Base-by-base conservation (phyloP, 2,113 vertebrate genomes). In the Xiphorhynchus elegans region DNA sequence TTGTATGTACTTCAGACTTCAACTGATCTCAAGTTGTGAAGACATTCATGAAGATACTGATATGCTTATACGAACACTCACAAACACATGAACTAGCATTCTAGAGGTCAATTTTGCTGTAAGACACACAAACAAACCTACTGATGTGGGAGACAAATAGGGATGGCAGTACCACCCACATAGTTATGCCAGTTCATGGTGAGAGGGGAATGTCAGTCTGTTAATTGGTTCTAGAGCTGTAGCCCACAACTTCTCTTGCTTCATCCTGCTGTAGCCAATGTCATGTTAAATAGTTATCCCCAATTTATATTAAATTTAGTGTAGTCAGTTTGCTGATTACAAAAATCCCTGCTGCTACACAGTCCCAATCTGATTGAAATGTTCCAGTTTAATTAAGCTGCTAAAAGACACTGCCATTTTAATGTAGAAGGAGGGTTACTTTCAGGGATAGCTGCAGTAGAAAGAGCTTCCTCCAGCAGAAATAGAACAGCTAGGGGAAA, bases 391-490 rank as follows among this genome's bases (percentile, higher is more conserved):
- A 89, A 92, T 89, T 79, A 91, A 89, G 53, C 40, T 1, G 0
- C 75, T 75, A 81, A 59, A 81, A 84, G 60, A 75, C 28, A 59
- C 17, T 68, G 49, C 28, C 75, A 40, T 87, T 78, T 72, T 87
- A 82, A 37, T 47, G n/a, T 19, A 67, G 40, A 64, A 92, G 60
- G 39, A 93, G 53, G 31, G 40, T 44, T 82, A 21, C 49, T 84
- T 77, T 84, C 40, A 91, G 63, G 13, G 37, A 50, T 18, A 72
- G 46, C 66, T 72, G 37, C 66, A 78, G 28, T 21, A 78, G 66
- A 91, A 95, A 87, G 55, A 89, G 52, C 60, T 94, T 79, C 37
- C 44, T 89, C 58, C n/a, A 79, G 69, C 49, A 85, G 73, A 91
- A 93, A 87, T 72, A 1, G 82, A 84, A 56, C 37, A 60, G 58